Conservation (phyloP, 2,113 vertebrate species). For the Bubo blakistoni region DNA sequence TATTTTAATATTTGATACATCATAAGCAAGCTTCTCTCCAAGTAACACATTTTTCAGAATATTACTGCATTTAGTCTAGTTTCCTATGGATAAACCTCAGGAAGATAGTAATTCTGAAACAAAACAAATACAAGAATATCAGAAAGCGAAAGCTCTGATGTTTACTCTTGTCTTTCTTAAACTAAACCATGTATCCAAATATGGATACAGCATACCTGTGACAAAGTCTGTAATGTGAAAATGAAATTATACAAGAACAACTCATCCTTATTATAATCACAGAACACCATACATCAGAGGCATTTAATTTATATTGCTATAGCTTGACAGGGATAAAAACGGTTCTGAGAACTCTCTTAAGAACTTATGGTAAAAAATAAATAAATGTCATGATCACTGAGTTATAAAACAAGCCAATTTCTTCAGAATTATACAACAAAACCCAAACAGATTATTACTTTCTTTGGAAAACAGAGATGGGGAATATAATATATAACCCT, state of each 20-base stretch:
- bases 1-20: neutral
- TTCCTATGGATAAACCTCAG: neutral
- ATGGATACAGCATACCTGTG: neutral
- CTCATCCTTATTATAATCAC: neutral
- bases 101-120: neutral
- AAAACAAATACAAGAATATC: neutral
- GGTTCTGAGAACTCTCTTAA: neutral
- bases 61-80: neutral
- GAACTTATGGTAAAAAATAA: slow-evolving; percentile 1
- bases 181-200: neutral
- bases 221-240: neutral
- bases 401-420: neutral
- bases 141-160: neutral
- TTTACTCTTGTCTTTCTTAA: neutral
- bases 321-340: neutral
- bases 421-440: neutral
- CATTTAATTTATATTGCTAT: slow-evolving; percentile 1
- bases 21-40: neutral
- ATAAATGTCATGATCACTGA: neutral
- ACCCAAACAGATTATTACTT: neutral
- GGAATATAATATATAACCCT: neutral
- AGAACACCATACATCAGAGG: neutral
- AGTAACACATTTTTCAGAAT: neutral
- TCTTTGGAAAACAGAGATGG: neutral
- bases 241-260: neutral